Percentiles rank a stretch among this genome's conserved stretches.
These are phyloP conservation scores for Periphyllus acericola DNA, from an alignment of 2,888 invertebrate genomes.

Conservation along the genomic window DNA sequence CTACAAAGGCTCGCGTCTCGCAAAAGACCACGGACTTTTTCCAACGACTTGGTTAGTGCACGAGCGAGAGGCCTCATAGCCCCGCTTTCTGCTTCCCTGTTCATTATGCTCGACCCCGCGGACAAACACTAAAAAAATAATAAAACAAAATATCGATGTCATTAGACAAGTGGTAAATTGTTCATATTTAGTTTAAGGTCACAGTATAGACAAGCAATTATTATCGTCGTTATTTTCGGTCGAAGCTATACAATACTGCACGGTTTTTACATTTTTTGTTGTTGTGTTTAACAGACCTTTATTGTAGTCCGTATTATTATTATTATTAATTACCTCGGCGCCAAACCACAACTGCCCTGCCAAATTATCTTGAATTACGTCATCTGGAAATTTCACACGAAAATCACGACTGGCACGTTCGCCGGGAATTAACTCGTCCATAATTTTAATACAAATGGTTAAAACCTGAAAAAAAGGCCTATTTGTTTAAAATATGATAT, in stretches of 20 bases:
- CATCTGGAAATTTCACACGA: conserved; percentile 98
- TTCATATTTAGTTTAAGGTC: not conserved
- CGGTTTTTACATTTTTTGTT: not conserved
- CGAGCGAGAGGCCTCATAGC: conserved; percentile 96
- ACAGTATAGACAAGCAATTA: not conserved
- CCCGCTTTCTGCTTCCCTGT: conserved; percentile 93
- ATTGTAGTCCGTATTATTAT: not conserved
- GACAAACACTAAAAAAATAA: conserved; percentile 83
- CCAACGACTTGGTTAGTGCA: conserved; percentile 94
- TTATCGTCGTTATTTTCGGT: not conserved
- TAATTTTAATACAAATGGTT: conserved; percentile 92
- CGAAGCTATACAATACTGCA: not conserved
- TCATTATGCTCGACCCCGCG: conserved; percentile 98
- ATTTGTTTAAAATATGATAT: not conserved
- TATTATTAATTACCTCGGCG: conserved; percentile 79
- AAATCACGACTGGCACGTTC: conserved; percentile 93
- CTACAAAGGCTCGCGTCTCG: conserved; percentile 85
- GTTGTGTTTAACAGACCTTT: not conserved
- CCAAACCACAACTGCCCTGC: conserved; percentile 99
- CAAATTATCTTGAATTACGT: conserved; percentile 96
- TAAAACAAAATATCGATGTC: not conserved
- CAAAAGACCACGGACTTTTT: conserved; percentile 88
- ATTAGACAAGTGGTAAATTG: not conserved
- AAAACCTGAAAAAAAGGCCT: conserved; percentile 75
- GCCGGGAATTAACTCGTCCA: conserved; percentile 88